Evolutionary conservation across 2,113 vertebrate genomes (phyloP).

Genomic region (Eupsittula cactorum): DNA sequence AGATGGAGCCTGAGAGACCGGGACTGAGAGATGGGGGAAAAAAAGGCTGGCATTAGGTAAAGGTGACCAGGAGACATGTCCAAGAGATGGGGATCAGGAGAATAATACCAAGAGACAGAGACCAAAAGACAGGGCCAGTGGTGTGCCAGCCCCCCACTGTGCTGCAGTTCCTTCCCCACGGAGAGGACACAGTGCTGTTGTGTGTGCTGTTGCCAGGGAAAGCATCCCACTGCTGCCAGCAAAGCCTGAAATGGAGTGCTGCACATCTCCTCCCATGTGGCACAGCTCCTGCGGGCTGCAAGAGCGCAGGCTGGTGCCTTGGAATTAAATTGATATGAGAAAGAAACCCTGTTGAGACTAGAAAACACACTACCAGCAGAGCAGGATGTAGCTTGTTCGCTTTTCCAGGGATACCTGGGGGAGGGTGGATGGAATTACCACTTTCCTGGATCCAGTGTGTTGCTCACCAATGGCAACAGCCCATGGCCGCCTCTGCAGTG

Average conservation of each 20-base stretch:
- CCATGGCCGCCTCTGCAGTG: not conserved
- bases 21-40: not conserved
- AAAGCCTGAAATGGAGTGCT: not conserved
- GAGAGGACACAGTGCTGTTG: too few relatives aligned
- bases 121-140: not conserved
- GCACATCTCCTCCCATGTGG: not conserved
- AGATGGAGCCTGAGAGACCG: not conserved
- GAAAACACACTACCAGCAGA: not conserved
- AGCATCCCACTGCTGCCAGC: not conserved
- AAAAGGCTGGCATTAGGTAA: not conserved
- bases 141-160: not conserved
- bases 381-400: fast-evolving
- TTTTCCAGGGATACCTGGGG: not conserved
- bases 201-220: not conserved
- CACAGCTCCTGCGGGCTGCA: not conserved
- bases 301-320: not conserved
- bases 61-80: not conserved
- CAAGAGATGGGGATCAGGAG: not conserved
- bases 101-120: not conserved
- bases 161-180: not conserved
- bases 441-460: not conserved
- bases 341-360: fast-evolving
- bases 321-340: too few relatives aligned
- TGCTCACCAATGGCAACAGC: not conserved
- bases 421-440: not conserved